Conservation (phyloP, 2,888 invertebrate genomes). For the Phyto melanocephala region DNA sequence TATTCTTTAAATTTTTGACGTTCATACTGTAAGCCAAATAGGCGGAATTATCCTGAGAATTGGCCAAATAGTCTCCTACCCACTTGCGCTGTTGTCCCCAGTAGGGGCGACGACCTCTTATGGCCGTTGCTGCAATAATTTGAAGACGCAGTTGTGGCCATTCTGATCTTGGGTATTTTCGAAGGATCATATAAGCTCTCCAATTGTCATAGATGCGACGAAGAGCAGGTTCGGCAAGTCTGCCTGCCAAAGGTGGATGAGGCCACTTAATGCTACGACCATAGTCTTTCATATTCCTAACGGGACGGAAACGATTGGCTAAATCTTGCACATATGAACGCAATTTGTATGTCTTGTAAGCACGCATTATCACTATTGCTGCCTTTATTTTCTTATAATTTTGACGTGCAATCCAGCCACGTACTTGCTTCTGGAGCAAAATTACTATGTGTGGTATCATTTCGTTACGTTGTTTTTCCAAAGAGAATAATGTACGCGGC, state of each 20-base stretch:
- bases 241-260: constrained; percentile 84
- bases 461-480: constrained; percentile 92
- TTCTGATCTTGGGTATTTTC: constrained; percentile 87
- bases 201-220: constrained; percentile 87
- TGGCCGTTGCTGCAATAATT: constrained; percentile 86
- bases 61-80: constrained; percentile 90
- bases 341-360: constrained; percentile 88
- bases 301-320: constrained; percentile 83
- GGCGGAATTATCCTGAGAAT: constrained; percentile 84
- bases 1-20: constrained; percentile 84
- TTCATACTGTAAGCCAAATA: constrained; percentile 84
- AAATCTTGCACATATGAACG: constrained; percentile 85
- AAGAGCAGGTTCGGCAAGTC: constrained; percentile 82
- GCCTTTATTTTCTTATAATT: constrained; percentile 92
- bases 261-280: constrained; percentile 92
- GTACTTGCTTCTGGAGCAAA: constrained; percentile 96
- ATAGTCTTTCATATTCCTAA: constrained; percentile 84
- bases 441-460: constrained; percentile 94
- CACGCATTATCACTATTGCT: constrained; percentile 87
- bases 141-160: constrained; percentile 93
- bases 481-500: constrained; percentile 92
- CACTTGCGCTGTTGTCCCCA: constrained; percentile 90
- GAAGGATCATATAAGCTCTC: constrained; percentile 92
- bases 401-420: constrained; percentile 88
- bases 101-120: constrained; percentile 81